These are phyloP conservation scores for Tridacna crocea DNA, from an alignment of 2,888 invertebrate genomes.

Conservation along the genomic window DNA sequence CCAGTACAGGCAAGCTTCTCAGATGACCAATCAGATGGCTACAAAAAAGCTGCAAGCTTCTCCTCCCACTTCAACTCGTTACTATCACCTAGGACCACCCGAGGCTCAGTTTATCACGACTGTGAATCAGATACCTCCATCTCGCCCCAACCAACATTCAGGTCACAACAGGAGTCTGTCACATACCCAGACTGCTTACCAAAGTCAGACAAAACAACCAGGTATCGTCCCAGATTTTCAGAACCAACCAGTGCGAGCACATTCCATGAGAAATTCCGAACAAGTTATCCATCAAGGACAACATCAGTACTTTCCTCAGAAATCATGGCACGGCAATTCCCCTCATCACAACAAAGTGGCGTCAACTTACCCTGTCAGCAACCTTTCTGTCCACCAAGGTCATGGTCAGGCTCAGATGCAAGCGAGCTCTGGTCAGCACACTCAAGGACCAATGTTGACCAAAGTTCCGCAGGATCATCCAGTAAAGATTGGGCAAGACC, in stretches of 20 bases:
- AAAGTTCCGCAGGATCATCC: neutral
- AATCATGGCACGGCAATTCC: neutral
- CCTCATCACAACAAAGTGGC: neutral
- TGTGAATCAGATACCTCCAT: neutral
- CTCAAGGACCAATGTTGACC: neutral
- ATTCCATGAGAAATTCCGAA: neutral
- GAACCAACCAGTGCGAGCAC: neutral
- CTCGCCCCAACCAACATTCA: neutral
- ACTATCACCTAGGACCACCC: conserved; percentile 3
- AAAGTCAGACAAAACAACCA: neutral
- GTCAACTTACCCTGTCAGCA: conserved; percentile 5
- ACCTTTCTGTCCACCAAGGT: conserved; percentile 10
- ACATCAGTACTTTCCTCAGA: neutral
- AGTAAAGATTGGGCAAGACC: neutral
- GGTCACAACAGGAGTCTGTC: neutral
- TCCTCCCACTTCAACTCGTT: neutral
- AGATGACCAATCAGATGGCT: neutral
- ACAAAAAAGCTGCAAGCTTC: neutral
- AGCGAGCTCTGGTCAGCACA: neutral
- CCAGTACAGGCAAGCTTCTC: neutral
- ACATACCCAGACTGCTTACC: neutral
- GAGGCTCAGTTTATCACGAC: conserved; percentile 2
- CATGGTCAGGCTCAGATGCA: conserved; percentile 3
- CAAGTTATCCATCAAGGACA: neutral
- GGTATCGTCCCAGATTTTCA: neutral